Evolutionary conservation across 2,797 vertebrate genomes (phyloP).

Genomic region (Ambastaia sidthimunki): DNA sequence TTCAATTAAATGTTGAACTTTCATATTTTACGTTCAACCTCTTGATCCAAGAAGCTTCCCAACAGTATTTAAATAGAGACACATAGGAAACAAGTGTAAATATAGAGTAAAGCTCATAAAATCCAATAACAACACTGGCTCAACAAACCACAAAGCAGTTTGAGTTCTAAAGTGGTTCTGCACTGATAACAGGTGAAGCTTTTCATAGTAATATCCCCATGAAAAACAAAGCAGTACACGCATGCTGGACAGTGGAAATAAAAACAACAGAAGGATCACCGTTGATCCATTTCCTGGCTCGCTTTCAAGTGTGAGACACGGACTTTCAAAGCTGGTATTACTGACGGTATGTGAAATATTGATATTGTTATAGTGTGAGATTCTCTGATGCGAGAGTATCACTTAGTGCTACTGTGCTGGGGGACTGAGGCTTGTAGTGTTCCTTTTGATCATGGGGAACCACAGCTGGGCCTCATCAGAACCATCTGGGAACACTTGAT

Average conservation of each 20-base stretch:
- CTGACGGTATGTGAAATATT: slow-evolving; percentile 63
- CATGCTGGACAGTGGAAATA: neutral
- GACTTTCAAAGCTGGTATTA: slow-evolving; percentile 60
- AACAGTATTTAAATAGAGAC: neutral
- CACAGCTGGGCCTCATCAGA: slow-evolving; percentile 80
- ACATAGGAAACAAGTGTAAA: no score
- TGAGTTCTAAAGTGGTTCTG: slow-evolving; percentile 1
- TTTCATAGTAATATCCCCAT: slow-evolving; percentile 49
- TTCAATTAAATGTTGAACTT: neutral
- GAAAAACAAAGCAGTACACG: slow-evolving; percentile 33
- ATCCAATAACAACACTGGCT: no score
- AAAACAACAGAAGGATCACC: slow-evolving; percentile 31
- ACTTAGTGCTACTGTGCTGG: slow-evolving; percentile 56
- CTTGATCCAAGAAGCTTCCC: neutral
- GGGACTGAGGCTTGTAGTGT: slow-evolving; percentile 43
- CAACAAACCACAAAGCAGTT: no score
- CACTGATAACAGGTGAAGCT: slow-evolving; percentile 51
- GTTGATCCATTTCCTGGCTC: slow-evolving; percentile 34
- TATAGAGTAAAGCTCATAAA: no score
- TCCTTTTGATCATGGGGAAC: slow-evolving; percentile 63
- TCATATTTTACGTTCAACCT: neutral
- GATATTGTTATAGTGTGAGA: slow-evolving; percentile 70
- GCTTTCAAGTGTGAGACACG: slow-evolving; percentile 22
- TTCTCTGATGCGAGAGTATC: slow-evolving; percentile 61
- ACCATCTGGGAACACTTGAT: slow-evolving; percentile 82